Base-by-base conservation (phyloP, 1,140 invertebrate species). In the Brachionus sp. region DNA sequence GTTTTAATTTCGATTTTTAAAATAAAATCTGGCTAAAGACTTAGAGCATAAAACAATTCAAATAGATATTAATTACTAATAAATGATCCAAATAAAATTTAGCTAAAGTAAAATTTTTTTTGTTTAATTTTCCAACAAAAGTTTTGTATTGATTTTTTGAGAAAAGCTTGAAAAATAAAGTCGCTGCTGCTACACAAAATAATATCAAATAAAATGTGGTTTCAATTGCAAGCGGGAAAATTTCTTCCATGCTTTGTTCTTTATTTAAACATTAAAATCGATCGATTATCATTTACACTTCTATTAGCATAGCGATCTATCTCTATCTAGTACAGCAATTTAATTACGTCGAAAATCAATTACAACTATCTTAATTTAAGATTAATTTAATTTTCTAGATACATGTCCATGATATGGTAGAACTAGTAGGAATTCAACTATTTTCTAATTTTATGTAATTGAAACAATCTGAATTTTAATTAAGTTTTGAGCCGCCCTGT, bases 341-440 rank as follows among this genome's bases (percentile, higher is more conserved):
- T 19, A 57, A 57, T 23, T 19, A 5, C 16, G 50, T 16, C 50
- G n/a, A 19, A 57, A 57, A 57, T 57, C 50, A 57, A 25, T 57
- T 5, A 23, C 50, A 57, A 19, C n/a, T 57, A 57, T 57, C 50
- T 57, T 57, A 9, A 19, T 57, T 57, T 57, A 57, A 25, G 50
- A 19, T 57, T 57, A 9, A 57, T 57, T 57, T 23, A 57, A 57
- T 57, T 57, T 16, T 57, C 16, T n/a, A 53, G 16, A 53, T 57
- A 57, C 50, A 57, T 57, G 50, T 57, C 50, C 50, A 57, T 57
- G n/a, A 57, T 57, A 57, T 57, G 50, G 50, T 57, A 57, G 50
- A 57, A 57, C 50, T 57, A 19, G n/a, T 23, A 23, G 50, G 50
- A 57, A 57, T 57, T 57, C 50, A 57, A 19, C 50, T 57, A 57